A percentile compares a stretch with the other conserved stretches of the same genome.
Evolutionary conservation across 2,888 invertebrate genomes (phyloP).

Genomic region (Polyploca ridens): DNA sequence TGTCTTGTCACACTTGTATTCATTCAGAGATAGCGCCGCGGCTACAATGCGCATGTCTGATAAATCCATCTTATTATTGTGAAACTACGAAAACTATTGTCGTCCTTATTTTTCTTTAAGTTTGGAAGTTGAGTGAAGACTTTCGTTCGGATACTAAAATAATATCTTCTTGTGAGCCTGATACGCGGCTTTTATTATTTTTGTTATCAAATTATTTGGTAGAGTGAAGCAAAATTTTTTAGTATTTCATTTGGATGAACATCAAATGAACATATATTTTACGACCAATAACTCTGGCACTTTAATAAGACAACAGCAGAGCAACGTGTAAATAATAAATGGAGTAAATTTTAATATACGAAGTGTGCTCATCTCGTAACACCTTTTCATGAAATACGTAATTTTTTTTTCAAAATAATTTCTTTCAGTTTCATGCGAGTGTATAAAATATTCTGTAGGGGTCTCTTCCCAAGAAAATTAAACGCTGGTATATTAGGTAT

Average conservation of each 20-base stretch:
- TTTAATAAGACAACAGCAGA: slow-evolving; percentile 41
- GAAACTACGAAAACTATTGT: slow-evolving; percentile 75
- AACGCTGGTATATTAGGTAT: too few relatives aligned
- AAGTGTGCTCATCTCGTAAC: slow-evolving; percentile 19
- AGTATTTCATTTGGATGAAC: background rate
- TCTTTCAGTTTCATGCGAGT: background rate
- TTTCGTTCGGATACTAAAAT: slow-evolving; percentile 21
- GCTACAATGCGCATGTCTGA: slow-evolving; percentile 75
- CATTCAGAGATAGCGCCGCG: slow-evolving; percentile 53
- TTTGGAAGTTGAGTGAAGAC: slow-evolving; percentile 46
- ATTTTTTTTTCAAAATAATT: background rate
- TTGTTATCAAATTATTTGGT: slow-evolving; percentile 37
- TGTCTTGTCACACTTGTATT: slow-evolving; percentile 44
- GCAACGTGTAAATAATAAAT: slow-evolving; percentile 49
- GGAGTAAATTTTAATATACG: slow-evolving; percentile 37
- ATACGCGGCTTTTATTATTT: slow-evolving; percentile 27
- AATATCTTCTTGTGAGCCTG: slow-evolving; percentile 20
- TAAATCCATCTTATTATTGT: slow-evolving; percentile 61
- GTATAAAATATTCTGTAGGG: background rate
- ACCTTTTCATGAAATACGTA: background rate
- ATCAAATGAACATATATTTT: slow-evolving; percentile 31
- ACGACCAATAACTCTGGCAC: slow-evolving; percentile 44
- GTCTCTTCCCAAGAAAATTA: too few relatives aligned
- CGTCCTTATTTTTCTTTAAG: slow-evolving; percentile 72
- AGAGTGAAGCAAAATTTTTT: slow-evolving; percentile 15